A percentile compares a stretch with the other conserved stretches of the same genome.
phyloP scores from a whole-genome alignment of 2,797 vertebrate genomes.

The Brachyrhaphis roseni region DNA sequence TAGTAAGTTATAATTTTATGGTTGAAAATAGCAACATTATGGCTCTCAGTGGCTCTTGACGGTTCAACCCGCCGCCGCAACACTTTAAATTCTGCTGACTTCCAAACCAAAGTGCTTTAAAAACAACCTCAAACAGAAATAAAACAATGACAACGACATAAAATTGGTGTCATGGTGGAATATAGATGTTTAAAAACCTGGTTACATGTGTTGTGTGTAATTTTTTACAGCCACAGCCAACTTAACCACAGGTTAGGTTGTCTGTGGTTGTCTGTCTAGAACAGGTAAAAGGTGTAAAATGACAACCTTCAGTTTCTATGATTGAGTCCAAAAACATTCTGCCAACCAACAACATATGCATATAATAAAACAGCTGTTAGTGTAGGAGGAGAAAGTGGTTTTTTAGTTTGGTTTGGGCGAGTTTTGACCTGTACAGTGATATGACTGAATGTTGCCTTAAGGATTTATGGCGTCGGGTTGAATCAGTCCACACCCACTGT shows the following conservation, averaged over 20 bases:
- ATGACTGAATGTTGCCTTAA: neutral
- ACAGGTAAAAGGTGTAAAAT: neutral
- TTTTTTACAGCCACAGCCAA: neutral
- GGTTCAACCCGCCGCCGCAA: neutral
- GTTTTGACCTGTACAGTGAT: constrained; percentile 28
- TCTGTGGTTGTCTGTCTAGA: no score
- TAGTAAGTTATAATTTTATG: neutral
- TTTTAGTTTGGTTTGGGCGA: neutral
- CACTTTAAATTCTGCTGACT: neutral
- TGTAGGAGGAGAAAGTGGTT: neutral
- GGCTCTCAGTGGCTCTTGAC: neutral
- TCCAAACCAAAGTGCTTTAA: neutral
- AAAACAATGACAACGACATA: neutral
- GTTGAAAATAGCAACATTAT: neutral
- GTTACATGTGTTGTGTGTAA: neutral
- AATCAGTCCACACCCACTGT: constrained; percentile 10
- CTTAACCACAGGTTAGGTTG: constrained; percentile 3
- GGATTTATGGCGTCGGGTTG: constrained; percentile 32
- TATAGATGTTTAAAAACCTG: neutral
- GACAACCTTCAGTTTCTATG: neutral
- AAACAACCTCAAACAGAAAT: neutral
- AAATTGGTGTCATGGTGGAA: neutral
- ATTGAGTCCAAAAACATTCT: neutral
- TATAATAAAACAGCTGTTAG: neutral
- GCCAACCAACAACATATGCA: neutral